Percentiles rank a stretch among this genome's conserved stretches.
Evolutionary conservation across 2,888 invertebrate genomes (phyloP).

Genomic region (Oeneis ivallda): DNA sequence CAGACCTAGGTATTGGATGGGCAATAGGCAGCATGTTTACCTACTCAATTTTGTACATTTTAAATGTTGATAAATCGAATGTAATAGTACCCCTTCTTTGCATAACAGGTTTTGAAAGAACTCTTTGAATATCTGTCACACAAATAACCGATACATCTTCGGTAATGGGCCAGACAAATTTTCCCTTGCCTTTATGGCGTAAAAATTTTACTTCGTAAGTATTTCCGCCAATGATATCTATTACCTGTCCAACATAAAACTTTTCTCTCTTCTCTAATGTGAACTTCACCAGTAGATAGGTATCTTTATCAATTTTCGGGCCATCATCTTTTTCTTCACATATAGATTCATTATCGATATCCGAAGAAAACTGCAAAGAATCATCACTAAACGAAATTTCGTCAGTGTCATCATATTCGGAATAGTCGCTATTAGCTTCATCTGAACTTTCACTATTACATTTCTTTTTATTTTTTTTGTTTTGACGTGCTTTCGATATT

Average conservation of each 20-base stretch:
- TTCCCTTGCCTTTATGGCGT: conserved; percentile 13
- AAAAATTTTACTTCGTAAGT: conserved; percentile 14
- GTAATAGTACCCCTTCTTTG: conserved; percentile 14
- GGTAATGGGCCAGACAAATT: conserved; percentile 13
- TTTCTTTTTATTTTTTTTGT: conserved; percentile 1
- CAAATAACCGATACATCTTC: conserved; percentile 12
- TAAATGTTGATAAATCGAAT: conserved; percentile 16
- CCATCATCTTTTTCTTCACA: conserved; percentile 3
- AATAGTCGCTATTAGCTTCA: conserved; percentile 3
- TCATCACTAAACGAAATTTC: conserved; percentile 2
- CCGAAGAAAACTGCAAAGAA: conserved; percentile 2
- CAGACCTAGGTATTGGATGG: too few species aligned
- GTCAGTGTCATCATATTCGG: conserved; percentile 3
- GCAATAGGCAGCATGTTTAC: too few species aligned
- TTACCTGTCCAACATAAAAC: conserved; percentile 10
- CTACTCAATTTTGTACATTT: conserved; percentile 13
- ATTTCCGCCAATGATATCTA: conserved; percentile 12
- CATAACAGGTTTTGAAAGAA: conserved; percentile 13
- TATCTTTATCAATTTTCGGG: conserved; percentile 3
- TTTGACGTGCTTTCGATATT: conserved; percentile 2
- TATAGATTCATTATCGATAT: conserved; percentile 3
- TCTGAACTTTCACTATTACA: conserved; percentile 2
- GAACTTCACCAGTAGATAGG: conserved; percentile 3
- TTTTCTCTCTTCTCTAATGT: conserved; percentile 3
- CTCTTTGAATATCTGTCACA: conserved; percentile 15